Evolutionary conservation across 2,888 invertebrate genomes (phyloP).

Genomic region (Netelia fuscicornis): DNA sequence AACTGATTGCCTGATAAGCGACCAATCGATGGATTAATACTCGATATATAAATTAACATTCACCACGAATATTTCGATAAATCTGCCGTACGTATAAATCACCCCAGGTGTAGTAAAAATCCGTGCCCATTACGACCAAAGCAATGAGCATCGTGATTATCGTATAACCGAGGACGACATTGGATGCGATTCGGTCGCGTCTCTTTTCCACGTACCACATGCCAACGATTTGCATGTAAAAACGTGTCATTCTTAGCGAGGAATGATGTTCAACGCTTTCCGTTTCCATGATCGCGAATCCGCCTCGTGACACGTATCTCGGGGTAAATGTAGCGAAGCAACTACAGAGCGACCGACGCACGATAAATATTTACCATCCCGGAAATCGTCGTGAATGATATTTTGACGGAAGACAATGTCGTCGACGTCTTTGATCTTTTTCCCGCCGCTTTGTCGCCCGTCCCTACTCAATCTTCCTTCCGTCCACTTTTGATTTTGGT

Average conservation of each 20-base stretch:
- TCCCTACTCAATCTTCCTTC: neutral
- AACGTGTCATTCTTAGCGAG: conserved; percentile 69
- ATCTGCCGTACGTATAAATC: conserved; percentile 68
- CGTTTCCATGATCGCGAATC: conserved; percentile 32
- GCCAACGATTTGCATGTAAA: conserved; percentile 73
- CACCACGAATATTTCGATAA: too few species aligned
- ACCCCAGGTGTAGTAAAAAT: conserved; percentile 70
- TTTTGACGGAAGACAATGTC: neutral
- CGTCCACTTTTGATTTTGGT: neutral
- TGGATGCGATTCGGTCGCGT: conserved; percentile 68
- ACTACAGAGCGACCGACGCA: neutral
- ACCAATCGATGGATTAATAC: neutral
- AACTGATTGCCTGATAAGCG: conserved; percentile 65
- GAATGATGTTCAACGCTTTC: conserved; percentile 62
- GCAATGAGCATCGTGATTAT: conserved; percentile 68
- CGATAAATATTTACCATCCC: neutral
- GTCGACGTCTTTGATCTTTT: conserved; percentile 9
- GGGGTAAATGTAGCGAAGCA: neutral
- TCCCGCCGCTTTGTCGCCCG: neutral
- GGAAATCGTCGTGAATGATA: neutral
- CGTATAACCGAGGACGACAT: conserved; percentile 66
- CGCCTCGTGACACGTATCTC: neutral
- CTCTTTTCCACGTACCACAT: conserved; percentile 71
- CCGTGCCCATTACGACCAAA: conserved; percentile 63
- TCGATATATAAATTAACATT: neutral